These are phyloP conservation scores for Pangasius mekongensis DNA, from an alignment of 2,797 vertebrate species.

Conservation along the genomic window DNA sequence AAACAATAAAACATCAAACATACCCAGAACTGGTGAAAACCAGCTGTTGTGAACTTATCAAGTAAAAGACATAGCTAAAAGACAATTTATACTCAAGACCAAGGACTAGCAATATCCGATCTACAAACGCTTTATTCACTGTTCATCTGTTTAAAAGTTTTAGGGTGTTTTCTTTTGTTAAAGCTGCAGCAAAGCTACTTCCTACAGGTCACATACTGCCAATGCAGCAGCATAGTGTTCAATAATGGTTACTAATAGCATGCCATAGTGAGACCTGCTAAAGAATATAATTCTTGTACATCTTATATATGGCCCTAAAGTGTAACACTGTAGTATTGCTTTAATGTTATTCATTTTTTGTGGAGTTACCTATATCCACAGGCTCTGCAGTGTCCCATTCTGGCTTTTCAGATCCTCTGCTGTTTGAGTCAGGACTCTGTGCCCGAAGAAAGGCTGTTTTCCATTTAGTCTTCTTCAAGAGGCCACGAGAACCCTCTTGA, in stretches of 20 bases:
- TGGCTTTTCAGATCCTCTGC: slow-evolving; percentile 82
- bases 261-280: background rate
- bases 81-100: background rate
- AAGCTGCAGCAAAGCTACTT: background rate
- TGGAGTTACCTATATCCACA: slow-evolving; percentile 65
- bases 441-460: slow-evolving; percentile 86
- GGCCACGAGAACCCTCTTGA: slow-evolving; percentile 81
- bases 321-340: background rate
- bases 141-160: background rate
- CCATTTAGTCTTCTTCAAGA: slow-evolving; percentile 86
- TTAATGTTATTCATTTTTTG: background rate
- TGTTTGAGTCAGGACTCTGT: slow-evolving; percentile 87
- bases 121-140: background rate
- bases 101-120: background rate
- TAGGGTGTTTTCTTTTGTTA: background rate
- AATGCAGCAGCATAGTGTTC: background rate
- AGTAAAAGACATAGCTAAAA: background rate
- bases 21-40: background rate
- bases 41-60: background rate
- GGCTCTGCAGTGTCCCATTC: slow-evolving; percentile 78
- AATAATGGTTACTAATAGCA: background rate
- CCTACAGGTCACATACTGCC: background rate
- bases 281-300: background rate
- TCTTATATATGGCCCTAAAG: background rate
- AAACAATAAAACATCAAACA: slow-evolving; percentile 32